Evolutionary conservation across 2,797 vertebrate species (phyloP).

Genomic region (Micropoecilia bifurca): DNA sequence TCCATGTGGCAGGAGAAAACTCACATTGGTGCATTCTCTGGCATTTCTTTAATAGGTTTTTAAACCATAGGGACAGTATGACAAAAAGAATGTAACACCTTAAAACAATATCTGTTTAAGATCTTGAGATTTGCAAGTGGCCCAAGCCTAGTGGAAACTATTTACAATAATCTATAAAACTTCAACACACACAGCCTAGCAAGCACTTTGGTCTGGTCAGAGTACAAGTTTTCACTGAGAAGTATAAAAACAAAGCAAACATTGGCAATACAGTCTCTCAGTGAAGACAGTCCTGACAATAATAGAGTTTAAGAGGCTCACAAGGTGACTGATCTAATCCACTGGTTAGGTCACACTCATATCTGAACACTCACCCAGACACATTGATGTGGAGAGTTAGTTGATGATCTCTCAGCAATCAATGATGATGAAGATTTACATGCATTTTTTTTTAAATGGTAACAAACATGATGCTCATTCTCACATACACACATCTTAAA

Average conservation of each 20-base stretch:
- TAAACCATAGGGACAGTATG: neutral
- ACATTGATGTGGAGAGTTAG: conserved; percentile 46
- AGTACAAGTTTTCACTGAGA: conserved; percentile 61
- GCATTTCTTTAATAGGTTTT: conserved; percentile 3
- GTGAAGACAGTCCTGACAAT: conserved; percentile 46
- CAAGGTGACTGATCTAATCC: conserved; percentile 30
- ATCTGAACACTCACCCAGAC: conserved; percentile 64
- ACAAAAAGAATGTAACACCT: neutral
- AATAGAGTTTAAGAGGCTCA: conserved; percentile 9
- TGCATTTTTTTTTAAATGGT: neutral
- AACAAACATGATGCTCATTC: conserved; percentile 30
- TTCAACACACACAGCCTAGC: conserved; percentile 30
- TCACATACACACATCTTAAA: neutral
- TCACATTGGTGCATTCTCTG: neutral
- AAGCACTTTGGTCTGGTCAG: conserved; percentile 23
- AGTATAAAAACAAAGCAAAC: neutral
- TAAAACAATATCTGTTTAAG: neutral
- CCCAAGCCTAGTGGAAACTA: conserved; percentile 5
- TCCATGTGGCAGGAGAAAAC: neutral
- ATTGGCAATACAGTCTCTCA: conserved; percentile 31
- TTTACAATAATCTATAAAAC: conserved; percentile 23
- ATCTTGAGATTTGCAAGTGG: neutral
- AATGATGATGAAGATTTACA: conserved; percentile 40
- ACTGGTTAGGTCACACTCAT: conserved; percentile 18
- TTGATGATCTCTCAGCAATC: conserved; percentile 58